Evolutionary conservation across 2,888 invertebrate species (phyloP).

Genomic region (Euproctis similis): DNA sequence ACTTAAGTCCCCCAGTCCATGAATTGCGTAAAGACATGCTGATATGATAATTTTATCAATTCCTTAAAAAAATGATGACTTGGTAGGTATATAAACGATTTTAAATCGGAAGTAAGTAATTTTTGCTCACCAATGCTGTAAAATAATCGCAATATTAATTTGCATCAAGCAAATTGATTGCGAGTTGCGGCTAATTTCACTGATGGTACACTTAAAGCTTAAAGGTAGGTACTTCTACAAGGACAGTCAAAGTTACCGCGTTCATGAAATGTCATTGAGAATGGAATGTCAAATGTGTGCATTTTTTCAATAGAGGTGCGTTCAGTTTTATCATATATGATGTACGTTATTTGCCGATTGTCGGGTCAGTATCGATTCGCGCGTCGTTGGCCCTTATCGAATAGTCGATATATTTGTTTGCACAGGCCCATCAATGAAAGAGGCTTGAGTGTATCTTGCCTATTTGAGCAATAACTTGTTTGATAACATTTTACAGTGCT

Average conservation of each 20-base stretch:
- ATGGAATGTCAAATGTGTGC: slow-evolving; percentile 4
- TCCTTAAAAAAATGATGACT: no score
- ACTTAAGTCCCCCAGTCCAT: no score
- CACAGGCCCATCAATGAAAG: slow-evolving; percentile 59
- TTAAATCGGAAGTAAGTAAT: no score
- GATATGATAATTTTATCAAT: no score
- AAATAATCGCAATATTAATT: no score
- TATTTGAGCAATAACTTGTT: slow-evolving; percentile 71
- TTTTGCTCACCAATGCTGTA: no score
- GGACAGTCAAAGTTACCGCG: slow-evolving; percentile 5
- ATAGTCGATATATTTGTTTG: slow-evolving; percentile 69
- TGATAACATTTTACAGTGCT: slow-evolving; percentile 61
- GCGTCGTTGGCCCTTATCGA: slow-evolving; percentile 49
- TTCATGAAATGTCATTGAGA: slow-evolving; percentile 13
- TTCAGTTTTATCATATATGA: slow-evolving; percentile 54
- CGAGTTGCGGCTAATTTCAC: no score
- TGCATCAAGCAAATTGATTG: no score
- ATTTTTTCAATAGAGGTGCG: slow-evolving; percentile 30
- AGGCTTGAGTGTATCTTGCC: slow-evolving; percentile 61
- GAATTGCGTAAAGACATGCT: no score
- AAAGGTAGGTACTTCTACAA: no score
- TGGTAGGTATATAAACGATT: no score
- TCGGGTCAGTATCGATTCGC: slow-evolving; percentile 62
- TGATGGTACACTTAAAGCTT: no score
- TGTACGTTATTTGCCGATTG: slow-evolving; percentile 45